Base-by-base conservation (phyloP, 2,888 invertebrate species). In the Drosophila nr. medialis region DNA sequence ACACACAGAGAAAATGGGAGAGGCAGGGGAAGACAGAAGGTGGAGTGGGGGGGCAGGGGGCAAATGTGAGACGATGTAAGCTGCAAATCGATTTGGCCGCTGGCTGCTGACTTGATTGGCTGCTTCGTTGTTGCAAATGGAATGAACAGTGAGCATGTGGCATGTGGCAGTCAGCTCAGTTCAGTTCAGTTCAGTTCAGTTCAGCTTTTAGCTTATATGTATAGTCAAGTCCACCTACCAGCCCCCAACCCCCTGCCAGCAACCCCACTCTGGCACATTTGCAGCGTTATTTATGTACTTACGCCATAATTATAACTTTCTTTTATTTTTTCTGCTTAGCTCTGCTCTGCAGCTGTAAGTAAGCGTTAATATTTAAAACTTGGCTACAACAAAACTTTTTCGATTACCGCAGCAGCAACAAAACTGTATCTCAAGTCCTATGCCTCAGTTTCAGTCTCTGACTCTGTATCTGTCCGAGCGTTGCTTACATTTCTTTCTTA, bases 351-450 rank as follows among this genome's bases (percentile, higher is more conserved):
- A 70, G 90, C 86, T 89, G 90, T 81, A 89, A 90, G 80, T 82
- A 90, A 90, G 76, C 90, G 86, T 76, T 89, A 87, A 86, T 87
- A 90, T 87, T 90, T 87, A 90, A 86, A 86, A 86, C 83, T 86
- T 90, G 75, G 83, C 70, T 59, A 71, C 72, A 83, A 73, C 70
- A 76, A 87, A 87, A 87, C 85, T 87, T 87, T 87, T 87, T 87
- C 90, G 90, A 87, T 87, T 87, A 87, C 89, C 70, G 68, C 87
- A 74, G n/a, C 32, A 53, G 71, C 71, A 70, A 24, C n/a, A 40
- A 40, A 72, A 77, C 69, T 61, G 60, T 34, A 56, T 62, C 59
- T 58, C 58, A 50, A 59, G 48, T 70, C 60, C 58, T 72, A 38
- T 42, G 68, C 64, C 66, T 62, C 56, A 40, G 72, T 18, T 40